These are phyloP conservation scores for Nycticorax nycticorax DNA, from an alignment of 2,113 vertebrate genomes.

Conservation along the genomic window DNA sequence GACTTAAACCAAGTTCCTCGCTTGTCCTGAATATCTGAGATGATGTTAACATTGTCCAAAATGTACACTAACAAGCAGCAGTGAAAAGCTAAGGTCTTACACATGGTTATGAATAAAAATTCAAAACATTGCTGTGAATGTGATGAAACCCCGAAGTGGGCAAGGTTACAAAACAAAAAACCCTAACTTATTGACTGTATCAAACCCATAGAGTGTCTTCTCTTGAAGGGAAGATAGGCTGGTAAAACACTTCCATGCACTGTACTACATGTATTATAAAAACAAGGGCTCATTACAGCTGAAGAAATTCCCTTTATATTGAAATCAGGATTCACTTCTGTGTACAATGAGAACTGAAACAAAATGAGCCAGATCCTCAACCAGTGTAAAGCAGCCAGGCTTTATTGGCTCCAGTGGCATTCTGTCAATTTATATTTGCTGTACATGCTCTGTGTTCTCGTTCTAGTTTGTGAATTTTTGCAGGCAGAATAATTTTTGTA, in stretches of 20 bases:
- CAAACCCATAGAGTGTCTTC: background rate
- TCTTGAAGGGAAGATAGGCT: background rate
- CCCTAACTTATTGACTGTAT: background rate
- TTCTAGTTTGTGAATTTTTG: background rate
- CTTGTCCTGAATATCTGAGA: conserved; percentile 80
- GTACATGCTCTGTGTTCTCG: background rate
- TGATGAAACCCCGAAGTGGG: conserved; percentile 48
- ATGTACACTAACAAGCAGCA: conserved; percentile 74
- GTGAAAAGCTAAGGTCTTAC: conserved; percentile 71
- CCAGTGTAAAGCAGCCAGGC: background rate
- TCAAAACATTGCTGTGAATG: conserved; percentile 58
- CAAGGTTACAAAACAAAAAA: background rate
- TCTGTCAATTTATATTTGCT: background rate
- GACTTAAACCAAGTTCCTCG: conserved; percentile 73
- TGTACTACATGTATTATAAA: background rate
- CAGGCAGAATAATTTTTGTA: background rate
- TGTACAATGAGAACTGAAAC: background rate
- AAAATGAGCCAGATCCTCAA: background rate
- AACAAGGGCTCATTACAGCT: background rate
- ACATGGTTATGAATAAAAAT: conserved; percentile 64
- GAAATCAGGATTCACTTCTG: background rate
- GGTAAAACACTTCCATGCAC: background rate
- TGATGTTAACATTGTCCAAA: conserved; percentile 81
- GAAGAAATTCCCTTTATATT: background rate
- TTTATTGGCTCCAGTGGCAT: background rate